A percentile compares a stretch with the other conserved stretches of the same genome.
phyloP scores from a whole-genome alignment of 2,888 invertebrate genomes.

The Orthosia cruda region DNA sequence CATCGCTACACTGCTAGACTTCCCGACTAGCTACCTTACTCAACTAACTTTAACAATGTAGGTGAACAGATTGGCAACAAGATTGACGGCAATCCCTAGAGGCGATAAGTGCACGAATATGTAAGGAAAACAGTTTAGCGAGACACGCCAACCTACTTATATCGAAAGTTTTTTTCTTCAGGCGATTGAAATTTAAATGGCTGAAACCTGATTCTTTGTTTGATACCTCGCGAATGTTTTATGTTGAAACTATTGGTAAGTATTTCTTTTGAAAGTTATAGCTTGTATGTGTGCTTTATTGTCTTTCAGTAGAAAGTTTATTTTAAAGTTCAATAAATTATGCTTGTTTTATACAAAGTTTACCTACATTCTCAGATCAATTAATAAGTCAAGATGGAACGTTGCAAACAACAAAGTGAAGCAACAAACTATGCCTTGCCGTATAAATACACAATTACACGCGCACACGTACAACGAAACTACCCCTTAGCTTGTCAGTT shows the following conservation, averaged over 20 bases:
- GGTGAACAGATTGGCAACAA: slow-evolving; percentile 72
- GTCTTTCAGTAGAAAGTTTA: background rate
- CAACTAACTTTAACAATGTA: slow-evolving; percentile 70
- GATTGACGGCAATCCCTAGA: slow-evolving; percentile 79
- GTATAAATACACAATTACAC: no score
- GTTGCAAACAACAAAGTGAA: no score
- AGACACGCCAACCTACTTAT: slow-evolving; percentile 84
- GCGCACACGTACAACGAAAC: no score
- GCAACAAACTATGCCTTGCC: no score
- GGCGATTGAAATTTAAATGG: slow-evolving; percentile 82
- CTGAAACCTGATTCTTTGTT: slow-evolving; percentile 45
- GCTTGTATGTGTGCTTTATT: slow-evolving; percentile 20
- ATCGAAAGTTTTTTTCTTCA: slow-evolving; percentile 75
- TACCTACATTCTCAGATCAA: no score
- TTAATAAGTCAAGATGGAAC: no score
- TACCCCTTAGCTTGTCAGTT: no score
- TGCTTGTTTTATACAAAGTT: background rate
- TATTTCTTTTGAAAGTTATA: slow-evolving; percentile 18
- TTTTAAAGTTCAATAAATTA: slow-evolving; percentile 12
- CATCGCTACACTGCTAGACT: slow-evolving; percentile 73
- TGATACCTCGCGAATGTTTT: slow-evolving; percentile 34
- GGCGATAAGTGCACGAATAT: slow-evolving; percentile 80
- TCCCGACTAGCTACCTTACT: slow-evolving; percentile 51
- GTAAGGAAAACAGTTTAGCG: slow-evolving; percentile 82
- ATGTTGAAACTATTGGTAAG: slow-evolving; percentile 12